A percentile compares a stretch with the other conserved stretches of the same genome.
phyloP scores from a whole-genome alignment of 2,113 vertebrate species.

The Chaetorhynchus papuensis region DNA sequence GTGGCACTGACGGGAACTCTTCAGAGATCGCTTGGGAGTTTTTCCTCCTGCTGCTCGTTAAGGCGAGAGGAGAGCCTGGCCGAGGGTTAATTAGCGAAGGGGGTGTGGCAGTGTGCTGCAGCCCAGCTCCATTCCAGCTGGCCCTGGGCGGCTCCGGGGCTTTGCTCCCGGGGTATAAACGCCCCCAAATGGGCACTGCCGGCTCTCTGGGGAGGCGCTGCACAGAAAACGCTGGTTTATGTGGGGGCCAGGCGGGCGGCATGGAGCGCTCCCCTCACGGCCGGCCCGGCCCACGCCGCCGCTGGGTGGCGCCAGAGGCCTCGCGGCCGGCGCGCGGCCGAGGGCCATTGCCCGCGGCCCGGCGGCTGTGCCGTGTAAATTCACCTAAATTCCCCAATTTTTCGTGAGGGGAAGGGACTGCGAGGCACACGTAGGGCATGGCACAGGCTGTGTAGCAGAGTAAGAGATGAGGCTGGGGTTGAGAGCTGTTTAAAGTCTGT shows the following conservation, averaged over 20 bases:
- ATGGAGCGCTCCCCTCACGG: accelerated
- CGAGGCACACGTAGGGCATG: not conserved
- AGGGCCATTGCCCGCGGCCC: accelerated
- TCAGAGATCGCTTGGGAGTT: not conserved
- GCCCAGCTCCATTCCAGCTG: not conserved
- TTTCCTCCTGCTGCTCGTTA: not conserved
- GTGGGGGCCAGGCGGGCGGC: accelerated
- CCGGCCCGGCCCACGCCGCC: not conserved
- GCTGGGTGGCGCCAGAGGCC: slow-evolving; percentile 12
- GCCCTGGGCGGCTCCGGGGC: too few species aligned
- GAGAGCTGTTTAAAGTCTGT: not conserved
- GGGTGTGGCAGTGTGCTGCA: not conserved
- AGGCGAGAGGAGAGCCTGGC: not conserved
- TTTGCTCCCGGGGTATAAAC: not conserved
- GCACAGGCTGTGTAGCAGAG: not conserved
- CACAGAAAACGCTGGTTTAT: accelerated
- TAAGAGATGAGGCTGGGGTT: not conserved
- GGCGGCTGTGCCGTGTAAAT: accelerated
- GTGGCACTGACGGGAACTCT: accelerated
- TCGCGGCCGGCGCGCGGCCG: not conserved
- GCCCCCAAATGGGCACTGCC: accelerated
- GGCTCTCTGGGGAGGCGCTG: accelerated
- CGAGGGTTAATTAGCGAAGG: not conserved
- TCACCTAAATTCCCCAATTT: not conserved
- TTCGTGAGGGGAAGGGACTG: not conserved